phyloP scores from a whole-genome alignment of 1,140 invertebrate species.

The Ceratosolen solmsi region DNA sequence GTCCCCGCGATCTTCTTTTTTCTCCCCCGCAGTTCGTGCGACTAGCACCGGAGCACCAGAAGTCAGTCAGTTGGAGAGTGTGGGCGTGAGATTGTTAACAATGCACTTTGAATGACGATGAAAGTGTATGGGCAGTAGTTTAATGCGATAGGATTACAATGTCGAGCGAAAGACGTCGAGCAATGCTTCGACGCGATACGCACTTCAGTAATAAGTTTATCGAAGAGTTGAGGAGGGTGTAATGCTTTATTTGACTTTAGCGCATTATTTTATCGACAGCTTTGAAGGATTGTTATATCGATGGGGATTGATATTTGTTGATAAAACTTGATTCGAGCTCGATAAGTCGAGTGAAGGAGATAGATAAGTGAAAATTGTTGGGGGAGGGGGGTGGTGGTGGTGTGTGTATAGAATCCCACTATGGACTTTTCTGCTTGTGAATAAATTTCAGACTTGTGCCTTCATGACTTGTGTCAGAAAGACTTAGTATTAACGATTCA shows the following conservation, averaged over 20 bases:
- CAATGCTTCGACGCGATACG: not conserved
- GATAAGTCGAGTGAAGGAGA: too few relatives aligned
- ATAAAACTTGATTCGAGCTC: not conserved
- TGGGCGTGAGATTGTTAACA: too few relatives aligned
- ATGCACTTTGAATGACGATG: slow-evolving; percentile 39
- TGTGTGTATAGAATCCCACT: too few relatives aligned
- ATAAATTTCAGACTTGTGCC: too few relatives aligned
- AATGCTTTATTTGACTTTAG: not conserved
- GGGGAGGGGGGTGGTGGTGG: too few relatives aligned
- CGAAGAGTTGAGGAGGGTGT: not conserved
- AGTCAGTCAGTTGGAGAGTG: too few relatives aligned
- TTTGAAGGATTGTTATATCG: not conserved
- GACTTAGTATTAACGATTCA: too few relatives aligned
- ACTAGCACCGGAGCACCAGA: too few relatives aligned
- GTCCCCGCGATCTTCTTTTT: not conserved
- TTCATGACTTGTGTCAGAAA: too few relatives aligned
- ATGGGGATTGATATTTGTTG: too few relatives aligned
- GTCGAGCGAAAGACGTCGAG: not conserved
- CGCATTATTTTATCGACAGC: not conserved
- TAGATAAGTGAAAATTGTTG: too few relatives aligned
- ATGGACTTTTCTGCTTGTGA: too few relatives aligned
- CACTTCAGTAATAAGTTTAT: not conserved
- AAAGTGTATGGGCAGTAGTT: not conserved
- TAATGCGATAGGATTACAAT: not conserved
- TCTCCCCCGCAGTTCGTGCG: not conserved